Evolutionary conservation across 2,888 invertebrate species (phyloP).

Genomic region (Microdon myrmicae): DNA sequence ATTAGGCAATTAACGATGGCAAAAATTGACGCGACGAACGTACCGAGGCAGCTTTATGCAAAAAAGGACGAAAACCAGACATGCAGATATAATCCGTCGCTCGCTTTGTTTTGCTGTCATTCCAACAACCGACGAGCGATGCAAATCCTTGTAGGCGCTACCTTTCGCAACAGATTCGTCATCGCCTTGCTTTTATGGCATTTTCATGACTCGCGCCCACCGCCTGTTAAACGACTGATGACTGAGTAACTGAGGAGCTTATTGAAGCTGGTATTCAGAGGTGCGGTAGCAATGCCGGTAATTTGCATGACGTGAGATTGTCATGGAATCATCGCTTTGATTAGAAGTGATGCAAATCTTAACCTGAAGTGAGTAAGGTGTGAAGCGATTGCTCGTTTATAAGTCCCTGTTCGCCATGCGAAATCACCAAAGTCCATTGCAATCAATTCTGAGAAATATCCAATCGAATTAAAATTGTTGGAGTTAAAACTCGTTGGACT

Average conservation of each 20-base stretch:
- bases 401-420: too few relatives aligned
- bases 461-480: too few relatives aligned
- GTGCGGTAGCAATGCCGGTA: conserved; percentile 40
- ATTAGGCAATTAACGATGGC: conserved; percentile 42
- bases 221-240: conserved; percentile 47
- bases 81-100: conserved; percentile 46
- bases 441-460: too few relatives aligned
- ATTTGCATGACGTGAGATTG: conserved; percentile 48
- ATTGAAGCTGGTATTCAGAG: conserved; percentile 10
- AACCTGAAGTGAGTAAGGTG: too few relatives aligned
- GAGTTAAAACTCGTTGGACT: too few relatives aligned
- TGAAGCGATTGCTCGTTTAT: too few relatives aligned
- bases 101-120: conserved; percentile 47
- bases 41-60: conserved; percentile 1
- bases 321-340: conserved; percentile 49
- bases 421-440: too few relatives aligned
- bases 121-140: conserved; percentile 24
- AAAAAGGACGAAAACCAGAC: conserved; percentile 31
- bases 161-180: conserved; percentile 49
- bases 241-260: conserved; percentile 33
- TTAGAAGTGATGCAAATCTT: conserved; percentile 49
- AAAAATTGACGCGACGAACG: conserved; percentile 7
- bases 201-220: conserved; percentile 51
- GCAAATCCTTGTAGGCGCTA: conserved; percentile 49
- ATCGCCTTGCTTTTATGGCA: conserved; percentile 51